These are phyloP conservation scores for Cnemophilus loriae DNA, from an alignment of 2,113 vertebrate species.

Conservation along the genomic window DNA sequence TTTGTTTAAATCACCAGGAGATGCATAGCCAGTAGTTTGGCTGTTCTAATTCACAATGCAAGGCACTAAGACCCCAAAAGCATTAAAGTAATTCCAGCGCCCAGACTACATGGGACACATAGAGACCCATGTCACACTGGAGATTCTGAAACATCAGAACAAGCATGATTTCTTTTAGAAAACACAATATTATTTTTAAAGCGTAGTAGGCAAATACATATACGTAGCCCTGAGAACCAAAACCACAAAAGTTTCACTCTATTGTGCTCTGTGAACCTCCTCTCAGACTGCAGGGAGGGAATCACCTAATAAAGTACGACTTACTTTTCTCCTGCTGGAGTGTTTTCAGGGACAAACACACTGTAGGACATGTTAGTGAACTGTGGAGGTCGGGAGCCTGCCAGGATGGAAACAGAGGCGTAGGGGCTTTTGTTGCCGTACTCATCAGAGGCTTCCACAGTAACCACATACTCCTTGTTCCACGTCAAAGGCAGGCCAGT, in stretches of 20 bases:
- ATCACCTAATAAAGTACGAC: constrained; percentile 21
- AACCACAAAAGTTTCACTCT: not conserved
- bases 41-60: not conserved
- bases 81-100: not conserved
- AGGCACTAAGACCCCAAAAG: not conserved
- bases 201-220: not conserved
- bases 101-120: not conserved
- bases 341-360: constrained; percentile 79
- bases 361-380: constrained; percentile 84
- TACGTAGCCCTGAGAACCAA: not conserved
- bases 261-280: not conserved
- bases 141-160: not conserved
- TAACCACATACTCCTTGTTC: constrained; percentile 81
- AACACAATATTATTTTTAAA: not conserved
- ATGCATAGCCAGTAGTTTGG: not conserved
- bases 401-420: constrained; percentile 76
- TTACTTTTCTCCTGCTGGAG: constrained; percentile 76
- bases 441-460: constrained; percentile 76
- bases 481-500: constrained; percentile 76
- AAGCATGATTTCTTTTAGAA: not conserved
- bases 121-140: not conserved
- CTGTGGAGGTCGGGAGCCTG: constrained; percentile 80
- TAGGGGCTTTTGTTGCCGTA: constrained; percentile 70
- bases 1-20: not conserved
- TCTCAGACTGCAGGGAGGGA: not conserved